Conservation (phyloP, 1,140 invertebrate genomes). For the Linepithema humile region DNA sequence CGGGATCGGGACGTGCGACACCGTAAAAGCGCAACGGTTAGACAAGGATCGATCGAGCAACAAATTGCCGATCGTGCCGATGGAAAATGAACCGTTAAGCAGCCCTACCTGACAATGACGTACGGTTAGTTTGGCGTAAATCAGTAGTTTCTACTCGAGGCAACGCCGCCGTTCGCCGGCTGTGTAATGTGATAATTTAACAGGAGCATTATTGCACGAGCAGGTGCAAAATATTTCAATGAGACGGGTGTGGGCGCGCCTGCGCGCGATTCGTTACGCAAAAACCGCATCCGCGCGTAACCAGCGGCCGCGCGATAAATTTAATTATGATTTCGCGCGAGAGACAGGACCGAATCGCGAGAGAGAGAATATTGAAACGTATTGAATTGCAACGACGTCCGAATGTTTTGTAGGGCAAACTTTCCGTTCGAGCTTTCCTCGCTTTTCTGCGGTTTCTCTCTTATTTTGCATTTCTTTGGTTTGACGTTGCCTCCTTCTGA, state of each 20-base stretch:
- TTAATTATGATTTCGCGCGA: constrained; percentile 64
- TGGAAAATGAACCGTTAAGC: constrained; percentile 64
- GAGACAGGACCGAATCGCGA: constrained; percentile 16
- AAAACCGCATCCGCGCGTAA: constrained; percentile 64
- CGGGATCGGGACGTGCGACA: not conserved
- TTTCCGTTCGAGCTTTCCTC: not conserved
- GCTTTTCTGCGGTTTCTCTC: not conserved
- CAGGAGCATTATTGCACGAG: constrained; percentile 64
- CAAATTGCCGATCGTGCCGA: constrained; percentile 52
- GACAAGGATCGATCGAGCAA: constrained; percentile 53
- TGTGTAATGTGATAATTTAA: constrained; percentile 73
- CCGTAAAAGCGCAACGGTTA: constrained; percentile 28
- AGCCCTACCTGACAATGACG: constrained; percentile 67
- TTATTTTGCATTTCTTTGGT: not conserved
- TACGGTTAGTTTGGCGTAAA: constrained; percentile 64
- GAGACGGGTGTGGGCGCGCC: constrained; percentile 19
- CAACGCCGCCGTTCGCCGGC: not conserved
- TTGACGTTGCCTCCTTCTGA: not conserved
- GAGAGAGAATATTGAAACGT: not conserved
- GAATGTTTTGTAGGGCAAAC: constrained; percentile 9
- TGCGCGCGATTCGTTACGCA: constrained; percentile 4
- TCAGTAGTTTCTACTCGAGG: constrained; percentile 37
- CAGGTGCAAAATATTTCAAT: constrained; percentile 75
- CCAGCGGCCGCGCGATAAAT: constrained; percentile 65
- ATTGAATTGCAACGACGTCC: constrained; percentile 33